These are phyloP conservation scores for Pachycephus smyrnensis DNA, from an alignment of 2,888 invertebrate genomes.

Conservation along the genomic window DNA sequence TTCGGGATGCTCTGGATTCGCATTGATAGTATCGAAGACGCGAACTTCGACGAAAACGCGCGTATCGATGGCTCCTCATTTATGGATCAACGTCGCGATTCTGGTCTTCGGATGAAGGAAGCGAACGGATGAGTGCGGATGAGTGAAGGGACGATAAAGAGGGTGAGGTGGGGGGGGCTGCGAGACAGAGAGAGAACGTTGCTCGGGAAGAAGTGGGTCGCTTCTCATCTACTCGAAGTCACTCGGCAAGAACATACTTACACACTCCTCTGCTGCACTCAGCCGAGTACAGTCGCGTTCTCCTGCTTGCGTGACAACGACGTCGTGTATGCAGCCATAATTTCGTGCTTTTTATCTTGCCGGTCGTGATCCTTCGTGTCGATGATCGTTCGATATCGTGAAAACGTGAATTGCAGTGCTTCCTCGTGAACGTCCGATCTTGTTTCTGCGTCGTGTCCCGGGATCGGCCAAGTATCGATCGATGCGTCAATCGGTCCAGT, in stretches of 20 bases:
- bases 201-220: constrained; percentile 61
- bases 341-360: constrained; percentile 23
- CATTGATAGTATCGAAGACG: no score
- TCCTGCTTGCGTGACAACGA: constrained; percentile 37
- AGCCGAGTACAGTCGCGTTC: constrained; percentile 43
- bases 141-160: no score
- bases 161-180: background rate
- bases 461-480: no score
- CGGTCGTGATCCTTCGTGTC: background rate
- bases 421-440: background rate
- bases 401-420: background rate
- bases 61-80: no score
- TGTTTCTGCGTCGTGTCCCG: no score
- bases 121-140: no score
- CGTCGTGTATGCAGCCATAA: constrained; percentile 9
- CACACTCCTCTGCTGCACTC: constrained; percentile 56
- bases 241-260: constrained; percentile 57
- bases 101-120: no score
- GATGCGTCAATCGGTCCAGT: no score
- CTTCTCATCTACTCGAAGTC: constrained; percentile 58
- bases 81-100: no score
- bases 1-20: no score
- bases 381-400: background rate
- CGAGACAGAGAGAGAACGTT: background rate
- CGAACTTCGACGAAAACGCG: no score